Percentiles rank a stretch among this genome's conserved stretches.
Evolutionary conservation across 2,888 invertebrate genomes (phyloP).

Genomic region (Drepana falcataria): DNA sequence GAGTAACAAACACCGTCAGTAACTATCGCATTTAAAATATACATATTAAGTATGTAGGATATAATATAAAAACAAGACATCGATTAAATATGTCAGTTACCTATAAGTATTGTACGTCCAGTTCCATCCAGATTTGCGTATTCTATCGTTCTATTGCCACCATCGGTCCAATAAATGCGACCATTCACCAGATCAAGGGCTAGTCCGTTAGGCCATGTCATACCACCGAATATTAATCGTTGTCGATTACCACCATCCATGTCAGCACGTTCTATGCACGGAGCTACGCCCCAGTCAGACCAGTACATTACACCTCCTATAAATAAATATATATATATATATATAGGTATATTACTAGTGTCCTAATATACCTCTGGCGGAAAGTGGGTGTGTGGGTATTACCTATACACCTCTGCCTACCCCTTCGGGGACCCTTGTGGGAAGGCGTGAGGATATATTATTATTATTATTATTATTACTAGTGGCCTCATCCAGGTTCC

Average conservation of each 20-base stretch:
- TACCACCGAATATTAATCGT: slow-evolving; percentile 81
- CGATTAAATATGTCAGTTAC: slow-evolving; percentile 43
- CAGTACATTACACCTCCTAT: slow-evolving; percentile 90
- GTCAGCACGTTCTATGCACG: slow-evolving; percentile 90
- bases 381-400: too few species aligned
- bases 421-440: too few species aligned
- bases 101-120: slow-evolving; percentile 81
- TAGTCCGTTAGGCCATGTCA: slow-evolving; percentile 92
- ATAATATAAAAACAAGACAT: neutral
- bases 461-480: too few species aligned
- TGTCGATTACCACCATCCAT: slow-evolving; percentile 90
- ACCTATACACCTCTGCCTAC: too few species aligned
- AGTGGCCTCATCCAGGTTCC: too few species aligned
- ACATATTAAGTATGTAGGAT: slow-evolving; percentile 1
- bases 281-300: slow-evolving; percentile 91
- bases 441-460: too few species aligned
- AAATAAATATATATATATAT: too few species aligned
- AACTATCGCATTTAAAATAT: neutral
- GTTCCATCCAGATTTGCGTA: slow-evolving; percentile 88
- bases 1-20: too few species aligned
- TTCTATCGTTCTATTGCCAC: slow-evolving; percentile 88
- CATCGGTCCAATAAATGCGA: slow-evolving; percentile 93
- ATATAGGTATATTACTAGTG: too few species aligned
- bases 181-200: slow-evolving; percentile 86
- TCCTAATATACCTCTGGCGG: too few species aligned